Conservation (phyloP, 2,797 vertebrate species). For the Forpus xanthops region DNA sequence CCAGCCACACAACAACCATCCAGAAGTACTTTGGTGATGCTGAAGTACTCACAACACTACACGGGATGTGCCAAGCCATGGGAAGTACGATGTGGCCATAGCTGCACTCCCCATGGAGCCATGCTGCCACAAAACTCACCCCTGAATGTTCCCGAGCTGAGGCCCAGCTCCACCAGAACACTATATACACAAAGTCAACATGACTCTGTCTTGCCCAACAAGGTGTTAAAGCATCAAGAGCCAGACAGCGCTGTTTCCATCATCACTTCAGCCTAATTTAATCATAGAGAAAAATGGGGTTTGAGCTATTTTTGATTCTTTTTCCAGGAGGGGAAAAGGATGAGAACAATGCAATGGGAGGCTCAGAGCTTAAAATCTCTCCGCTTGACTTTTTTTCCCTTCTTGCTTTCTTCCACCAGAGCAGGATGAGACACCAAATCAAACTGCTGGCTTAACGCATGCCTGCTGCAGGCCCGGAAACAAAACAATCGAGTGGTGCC, state of each 20-base stretch:
- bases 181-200: background rate
- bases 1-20: background rate
- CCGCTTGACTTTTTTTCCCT: background rate
- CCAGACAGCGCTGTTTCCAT: background rate
- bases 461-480: background rate
- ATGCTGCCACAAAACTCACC: background rate
- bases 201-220: background rate
- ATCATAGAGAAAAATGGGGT: conserved; percentile 21
- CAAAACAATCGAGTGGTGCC: background rate
- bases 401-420: background rate
- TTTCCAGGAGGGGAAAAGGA: conserved; percentile 47
- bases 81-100: background rate
- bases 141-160: accelerated
- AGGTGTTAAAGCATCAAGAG: background rate
- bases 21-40: background rate
- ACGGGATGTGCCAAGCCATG: background rate
- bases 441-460: background rate
- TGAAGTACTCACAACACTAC: background rate
- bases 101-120: background rate
- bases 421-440: conserved; percentile 3
- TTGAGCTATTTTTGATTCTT: conserved; percentile 11
- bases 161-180: background rate
- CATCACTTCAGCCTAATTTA: conserved; percentile 40
- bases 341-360: conserved; percentile 38
- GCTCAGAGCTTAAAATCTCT: background rate